Percentiles rank a stretch among this genome's conserved stretches.
These are phyloP conservation scores for Malaclemys terrapin DNA, from an alignment of 2,113 vertebrate genomes.

Conservation along the genomic window DNA sequence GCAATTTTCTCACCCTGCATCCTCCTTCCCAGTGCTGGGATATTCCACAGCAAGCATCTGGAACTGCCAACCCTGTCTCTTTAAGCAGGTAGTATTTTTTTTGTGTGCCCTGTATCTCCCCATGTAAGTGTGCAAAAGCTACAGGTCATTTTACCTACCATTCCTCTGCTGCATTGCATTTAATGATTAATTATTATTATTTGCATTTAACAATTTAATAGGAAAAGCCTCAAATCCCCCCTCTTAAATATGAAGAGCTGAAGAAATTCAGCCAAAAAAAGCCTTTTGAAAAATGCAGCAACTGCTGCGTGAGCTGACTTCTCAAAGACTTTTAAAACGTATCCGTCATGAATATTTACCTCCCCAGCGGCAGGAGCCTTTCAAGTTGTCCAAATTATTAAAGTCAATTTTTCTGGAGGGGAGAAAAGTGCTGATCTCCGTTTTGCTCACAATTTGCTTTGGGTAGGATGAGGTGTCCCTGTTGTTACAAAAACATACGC, in stretches of 20 bases:
- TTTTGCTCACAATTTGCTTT: slow-evolving; percentile 34
- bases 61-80: background rate
- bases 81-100: background rate
- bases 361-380: slow-evolving; percentile 51
- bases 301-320: background rate
- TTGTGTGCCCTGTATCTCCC: background rate
- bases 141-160: fast-evolving
- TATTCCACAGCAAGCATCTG: background rate
- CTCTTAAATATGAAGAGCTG: background rate
- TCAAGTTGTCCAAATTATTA: slow-evolving; percentile 59
- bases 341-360: slow-evolving; percentile 61
- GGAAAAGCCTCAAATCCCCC: background rate
- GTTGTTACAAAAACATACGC: background rate
- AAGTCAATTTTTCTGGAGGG: slow-evolving; percentile 50
- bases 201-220: background rate
- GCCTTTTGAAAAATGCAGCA: background rate
- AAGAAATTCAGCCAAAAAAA: background rate
- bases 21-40: background rate
- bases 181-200: background rate
- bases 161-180: background rate
- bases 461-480: background rate
- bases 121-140: background rate
- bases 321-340: background rate
- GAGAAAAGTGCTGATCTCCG: slow-evolving; percentile 35
- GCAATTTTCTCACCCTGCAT: background rate